A percentile compares a stretch with the other conserved stretches of the same genome.
phyloP scores from a whole-genome alignment of 2,113 vertebrate genomes.

The Melanerpes formicivorus region DNA sequence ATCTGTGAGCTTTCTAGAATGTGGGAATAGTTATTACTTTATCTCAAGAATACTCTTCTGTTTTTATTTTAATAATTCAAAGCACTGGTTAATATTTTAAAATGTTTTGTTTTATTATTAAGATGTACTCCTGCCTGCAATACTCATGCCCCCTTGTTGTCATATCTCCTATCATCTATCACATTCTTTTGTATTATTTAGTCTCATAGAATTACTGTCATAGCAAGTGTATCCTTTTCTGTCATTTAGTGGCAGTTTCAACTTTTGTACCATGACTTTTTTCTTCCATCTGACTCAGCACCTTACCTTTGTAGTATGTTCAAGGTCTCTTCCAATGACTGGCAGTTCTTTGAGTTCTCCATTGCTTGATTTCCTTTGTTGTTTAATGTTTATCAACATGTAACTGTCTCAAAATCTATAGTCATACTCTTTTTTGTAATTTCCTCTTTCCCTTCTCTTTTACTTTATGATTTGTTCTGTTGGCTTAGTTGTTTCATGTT shows the following conservation, averaged over 20 bases:
- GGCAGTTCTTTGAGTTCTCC: not conserved
- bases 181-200: not conserved
- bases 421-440: not conserved
- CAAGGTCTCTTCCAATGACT: not conserved
- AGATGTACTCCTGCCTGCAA: not conserved
- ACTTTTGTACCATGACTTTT: not conserved
- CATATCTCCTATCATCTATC: not conserved
- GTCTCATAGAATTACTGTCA: not conserved
- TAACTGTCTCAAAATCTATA: not conserved
- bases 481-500: not conserved
- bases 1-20: not conserved
- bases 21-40: not conserved
- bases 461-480: not conserved
- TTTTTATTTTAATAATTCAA: conserved; percentile 54
- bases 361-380: not conserved
- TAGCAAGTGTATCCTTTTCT: not conserved
- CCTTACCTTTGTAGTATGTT: not conserved
- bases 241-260: not conserved
- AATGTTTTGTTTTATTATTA: not conserved
- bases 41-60: not conserved
- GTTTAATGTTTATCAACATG: not conserved
- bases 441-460: not conserved
- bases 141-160: not conserved
- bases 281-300: not conserved
- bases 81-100: conserved; percentile 30